Percentiles rank a stretch among this genome's conserved stretches.
Evolutionary conservation across 2,888 invertebrate genomes (phyloP).

Genomic region (Trypoxylon attenuatum): DNA sequence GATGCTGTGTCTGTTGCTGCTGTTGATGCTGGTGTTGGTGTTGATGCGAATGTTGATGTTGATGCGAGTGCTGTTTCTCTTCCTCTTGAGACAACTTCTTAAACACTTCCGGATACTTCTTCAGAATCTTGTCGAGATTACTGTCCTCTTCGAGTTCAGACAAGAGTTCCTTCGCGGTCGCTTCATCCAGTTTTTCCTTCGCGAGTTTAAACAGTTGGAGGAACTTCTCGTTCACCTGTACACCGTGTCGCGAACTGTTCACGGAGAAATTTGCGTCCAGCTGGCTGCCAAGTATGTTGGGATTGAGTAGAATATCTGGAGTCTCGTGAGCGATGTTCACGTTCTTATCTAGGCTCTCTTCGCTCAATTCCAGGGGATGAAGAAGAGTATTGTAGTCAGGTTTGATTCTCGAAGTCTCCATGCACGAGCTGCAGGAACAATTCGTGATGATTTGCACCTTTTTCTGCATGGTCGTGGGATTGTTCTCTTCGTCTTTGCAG

Average conservation of each 20-base stretch:
- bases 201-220: conserved; percentile 72
- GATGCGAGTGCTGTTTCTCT: conserved; percentile 60
- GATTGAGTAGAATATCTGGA: conserved; percentile 70
- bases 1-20: conserved; percentile 59
- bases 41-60: conserved; percentile 72
- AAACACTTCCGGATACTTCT: conserved; percentile 52
- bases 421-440: conserved; percentile 81
- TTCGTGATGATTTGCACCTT: conserved; percentile 81
- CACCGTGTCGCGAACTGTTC: conserved; percentile 73
- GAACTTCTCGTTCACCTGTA: conserved; percentile 75
- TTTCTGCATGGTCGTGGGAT: conserved; percentile 77
- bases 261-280: conserved; percentile 60
- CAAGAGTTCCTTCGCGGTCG: conserved; percentile 64
- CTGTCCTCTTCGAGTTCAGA: conserved; percentile 64
- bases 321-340: conserved; percentile 67
- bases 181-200: conserved; percentile 65
- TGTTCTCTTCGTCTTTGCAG: conserved; percentile 77
- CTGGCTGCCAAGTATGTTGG: conserved; percentile 43
- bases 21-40: conserved; percentile 70
- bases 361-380: conserved; percentile 59
- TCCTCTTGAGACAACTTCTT: conserved; percentile 58
- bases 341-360: conserved; percentile 67
- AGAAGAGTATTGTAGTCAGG: conserved; percentile 70
- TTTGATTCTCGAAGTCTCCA: conserved; percentile 73
- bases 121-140: conserved; percentile 61